Evolutionary conservation across 1,140 invertebrate genomes (phyloP).

Genomic region (Euwallacea fornicatus): DNA sequence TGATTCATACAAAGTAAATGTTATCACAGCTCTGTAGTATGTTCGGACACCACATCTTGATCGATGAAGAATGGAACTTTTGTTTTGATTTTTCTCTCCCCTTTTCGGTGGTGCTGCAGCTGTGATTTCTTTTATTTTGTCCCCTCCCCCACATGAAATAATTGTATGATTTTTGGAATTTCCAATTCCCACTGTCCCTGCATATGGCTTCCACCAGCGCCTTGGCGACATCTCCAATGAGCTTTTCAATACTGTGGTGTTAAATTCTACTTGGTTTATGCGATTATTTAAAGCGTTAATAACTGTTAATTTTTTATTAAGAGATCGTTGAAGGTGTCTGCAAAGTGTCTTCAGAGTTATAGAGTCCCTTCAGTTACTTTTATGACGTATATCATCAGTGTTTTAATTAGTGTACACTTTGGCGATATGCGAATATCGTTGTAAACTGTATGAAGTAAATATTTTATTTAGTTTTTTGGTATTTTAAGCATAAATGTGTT

Average conservation of each 20-base stretch:
- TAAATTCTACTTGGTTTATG: neutral
- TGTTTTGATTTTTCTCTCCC: neutral
- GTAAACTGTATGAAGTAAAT: slow-evolving; percentile 37
- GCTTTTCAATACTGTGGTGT: neutral
- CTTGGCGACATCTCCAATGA: slow-evolving; percentile 11
- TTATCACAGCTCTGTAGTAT: neutral
- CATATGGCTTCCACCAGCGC: slow-evolving; percentile 14
- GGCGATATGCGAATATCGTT: slow-evolving; percentile 18
- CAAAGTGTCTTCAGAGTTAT: neutral
- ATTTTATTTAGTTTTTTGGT: slow-evolving; percentile 39
- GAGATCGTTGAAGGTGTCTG: slow-evolving; percentile 4
- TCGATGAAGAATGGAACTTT: neutral
- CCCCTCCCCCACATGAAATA: neutral
- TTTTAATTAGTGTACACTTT: slow-evolving; percentile 30
- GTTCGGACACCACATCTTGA: no score
- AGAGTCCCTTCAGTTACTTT: slow-evolving; percentile 31
- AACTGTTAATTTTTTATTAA: neutral
- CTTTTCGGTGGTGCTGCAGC: no score
- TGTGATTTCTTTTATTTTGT: no score
- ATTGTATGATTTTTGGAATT: slow-evolving; percentile 1
- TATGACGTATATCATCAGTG: slow-evolving; percentile 23
- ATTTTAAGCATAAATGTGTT: slow-evolving; percentile 38
- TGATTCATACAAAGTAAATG: neutral
- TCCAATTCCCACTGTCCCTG: slow-evolving; percentile 21
- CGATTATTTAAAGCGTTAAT: neutral